Percentiles rank a stretch among this genome's conserved stretches.
Conservation (phyloP, 1,140 invertebrate genomes). For the Papilio polyxenes region DNA sequence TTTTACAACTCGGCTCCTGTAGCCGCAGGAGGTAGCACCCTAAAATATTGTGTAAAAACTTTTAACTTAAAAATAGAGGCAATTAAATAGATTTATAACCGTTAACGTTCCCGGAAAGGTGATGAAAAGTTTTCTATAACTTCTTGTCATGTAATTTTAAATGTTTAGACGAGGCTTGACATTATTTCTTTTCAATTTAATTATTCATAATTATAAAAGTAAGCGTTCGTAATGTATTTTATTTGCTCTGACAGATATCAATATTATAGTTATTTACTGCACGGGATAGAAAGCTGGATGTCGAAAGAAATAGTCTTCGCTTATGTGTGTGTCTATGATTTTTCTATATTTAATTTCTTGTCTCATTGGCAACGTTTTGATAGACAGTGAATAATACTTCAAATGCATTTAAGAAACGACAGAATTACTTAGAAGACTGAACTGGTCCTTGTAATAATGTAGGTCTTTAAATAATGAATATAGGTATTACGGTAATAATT, state of each 20-base stretch:
- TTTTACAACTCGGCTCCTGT: conserved; percentile 71
- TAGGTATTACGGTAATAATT: neutral
- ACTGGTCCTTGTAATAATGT: neutral
- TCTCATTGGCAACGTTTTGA: too few relatives aligned
- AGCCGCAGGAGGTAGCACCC: conserved; percentile 70
- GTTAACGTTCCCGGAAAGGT: conserved; percentile 60
- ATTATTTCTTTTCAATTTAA: conserved; percentile 36
- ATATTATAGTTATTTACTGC: neutral
- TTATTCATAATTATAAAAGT: conserved; percentile 12
- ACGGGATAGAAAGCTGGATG: neutral
- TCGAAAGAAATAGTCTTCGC: too few relatives aligned
- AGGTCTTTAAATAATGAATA: neutral
- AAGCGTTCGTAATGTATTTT: neutral
- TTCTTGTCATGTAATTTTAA: conserved; percentile 42
- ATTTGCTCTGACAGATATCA: neutral
- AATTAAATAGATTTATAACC: conserved; percentile 77
- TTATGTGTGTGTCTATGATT: too few relatives aligned
- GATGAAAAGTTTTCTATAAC: conserved; percentile 45
- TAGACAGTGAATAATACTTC: neutral
- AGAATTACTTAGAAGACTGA: neutral
- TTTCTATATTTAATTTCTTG: too few relatives aligned
- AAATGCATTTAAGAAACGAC: neutral
- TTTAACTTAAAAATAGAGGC: conserved; percentile 57
- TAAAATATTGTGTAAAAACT: conserved; percentile 65
- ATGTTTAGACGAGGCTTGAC: conserved; percentile 42